Evolutionary conservation across 2,113 vertebrate species (phyloP), one percentile per base, ranked within the genome.

Genomic region (Butorides virescens): DNA sequence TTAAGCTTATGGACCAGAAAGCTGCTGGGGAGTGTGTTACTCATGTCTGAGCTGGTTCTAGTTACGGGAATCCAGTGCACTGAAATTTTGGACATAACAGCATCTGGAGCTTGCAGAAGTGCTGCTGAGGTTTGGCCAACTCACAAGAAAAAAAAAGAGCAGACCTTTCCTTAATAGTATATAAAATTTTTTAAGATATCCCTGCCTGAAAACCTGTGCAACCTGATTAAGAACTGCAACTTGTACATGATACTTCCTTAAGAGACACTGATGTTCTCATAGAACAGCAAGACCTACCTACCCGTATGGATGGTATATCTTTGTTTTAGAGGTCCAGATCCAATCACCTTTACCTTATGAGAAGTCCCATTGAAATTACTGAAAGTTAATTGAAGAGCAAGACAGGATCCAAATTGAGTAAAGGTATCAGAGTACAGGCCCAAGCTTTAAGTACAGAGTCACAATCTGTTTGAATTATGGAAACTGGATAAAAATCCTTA

Each of bases 31-130:
- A 87, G 73, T 73, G 67, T 86, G 86, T 95, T 96, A 95, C 91
- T 95, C 92, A 93, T 49, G 86, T 95, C 94, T 97, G 94, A 95
- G 55, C 13, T 90, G 62, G 30, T 90, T 88, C 46, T 56, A 76
- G 75, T 96, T 94, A 93, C 27, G 3, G 92, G 92, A 94, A 96
- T 73, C 22, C 50, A 76, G 36, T 26, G n/a, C 55, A 47, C 50
- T 83, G 79, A 94, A 90, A 91, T 80, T 84, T 88, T 62, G 71
- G 79, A 55, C 55, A 88, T 80, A 83, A 79, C 39, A 76, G 50
- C 55, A 80, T 76, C 58, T 95, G 91, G 88, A 94, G 30, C 71
- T 90, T 0, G 0, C 62, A 72, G 44, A 93, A 86, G 15, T 61
- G 62, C 56, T 86, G 58, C 70, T 92, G 88, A 90, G 53, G 30